phyloP scores from a whole-genome alignment of 2,888 invertebrate species.

The Pachydiplax longipennis region DNA sequence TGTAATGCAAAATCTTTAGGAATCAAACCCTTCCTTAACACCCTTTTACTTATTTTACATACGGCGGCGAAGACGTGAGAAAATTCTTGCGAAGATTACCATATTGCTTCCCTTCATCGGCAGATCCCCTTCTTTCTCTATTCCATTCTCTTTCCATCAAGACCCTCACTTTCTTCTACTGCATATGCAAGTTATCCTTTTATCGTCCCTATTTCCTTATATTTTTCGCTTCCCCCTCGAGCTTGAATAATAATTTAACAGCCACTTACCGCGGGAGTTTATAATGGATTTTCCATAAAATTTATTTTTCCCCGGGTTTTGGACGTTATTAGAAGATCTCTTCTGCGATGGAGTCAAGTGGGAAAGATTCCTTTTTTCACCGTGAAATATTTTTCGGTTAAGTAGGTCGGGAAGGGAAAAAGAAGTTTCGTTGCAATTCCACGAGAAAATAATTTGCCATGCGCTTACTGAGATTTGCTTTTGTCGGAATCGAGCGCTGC shows the following conservation, averaged over 20 bases:
- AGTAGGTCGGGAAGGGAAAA: neutral
- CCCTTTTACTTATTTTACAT: no score
- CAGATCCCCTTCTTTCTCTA: neutral
- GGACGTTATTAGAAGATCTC: slow-evolving; percentile 18
- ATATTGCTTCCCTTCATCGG: no score
- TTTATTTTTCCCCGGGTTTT: neutral
- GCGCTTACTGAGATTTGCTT: no score
- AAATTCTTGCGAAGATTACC: no score
- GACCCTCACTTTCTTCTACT: no score
- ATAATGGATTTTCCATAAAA: slow-evolving; percentile 31
- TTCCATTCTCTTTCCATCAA: neutral
- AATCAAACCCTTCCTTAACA: no score
- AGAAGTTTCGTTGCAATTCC: neutral
- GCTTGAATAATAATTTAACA: slow-evolving; percentile 35
- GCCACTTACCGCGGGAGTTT: slow-evolving; percentile 37
- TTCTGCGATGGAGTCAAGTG: neutral
- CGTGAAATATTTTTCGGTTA: neutral
- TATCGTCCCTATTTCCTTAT: neutral
- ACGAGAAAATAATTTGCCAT: no score
- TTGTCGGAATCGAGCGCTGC: no score
- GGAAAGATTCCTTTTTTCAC: neutral
- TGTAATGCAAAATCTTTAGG: no score
- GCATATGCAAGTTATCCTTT: no score
- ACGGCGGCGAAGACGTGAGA: no score
- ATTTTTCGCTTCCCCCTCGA: neutral